These are phyloP conservation scores for Prionailurus bengalensis DNA, from an alignment of 2,113 vertebrate genomes.

Conservation along the genomic window DNA sequence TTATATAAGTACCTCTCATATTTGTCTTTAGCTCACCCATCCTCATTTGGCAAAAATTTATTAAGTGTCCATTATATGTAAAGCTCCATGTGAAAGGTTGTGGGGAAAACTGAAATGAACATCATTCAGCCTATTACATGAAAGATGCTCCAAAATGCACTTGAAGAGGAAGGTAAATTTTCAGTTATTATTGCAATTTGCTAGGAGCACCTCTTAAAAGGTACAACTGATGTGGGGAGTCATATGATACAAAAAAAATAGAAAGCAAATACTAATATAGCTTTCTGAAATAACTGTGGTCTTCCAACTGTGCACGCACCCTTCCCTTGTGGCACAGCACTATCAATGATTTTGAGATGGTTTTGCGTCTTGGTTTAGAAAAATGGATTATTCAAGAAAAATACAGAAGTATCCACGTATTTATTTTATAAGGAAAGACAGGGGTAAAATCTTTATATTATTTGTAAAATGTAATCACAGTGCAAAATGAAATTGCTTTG, in stretches of 20 bases:
- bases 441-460: not conserved
- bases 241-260: not conserved
- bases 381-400: not conserved
- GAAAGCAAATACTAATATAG: slow-evolving; percentile 13
- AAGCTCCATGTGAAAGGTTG: not conserved
- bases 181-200: not conserved
- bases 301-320: not conserved
- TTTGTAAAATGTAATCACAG: slow-evolving; percentile 35
- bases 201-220: not conserved
- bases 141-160: not conserved
- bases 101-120: slow-evolving; percentile 32
- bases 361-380: slow-evolving; percentile 12
- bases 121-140: not conserved
- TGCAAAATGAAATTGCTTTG: slow-evolving; percentile 30
- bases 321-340: not conserved
- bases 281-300: not conserved
- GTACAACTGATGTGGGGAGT: not conserved
- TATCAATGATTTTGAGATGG: not conserved
- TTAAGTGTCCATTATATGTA: not conserved
- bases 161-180: slow-evolving; percentile 3
- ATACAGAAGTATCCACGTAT: not conserved
- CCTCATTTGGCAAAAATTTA: not conserved
- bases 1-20: not conserved
- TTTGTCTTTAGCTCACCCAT: not conserved
- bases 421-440: not conserved